Evolutionary conservation across 2,888 invertebrate species (phyloP).

Genomic region (Mesoligia furuncula): DNA sequence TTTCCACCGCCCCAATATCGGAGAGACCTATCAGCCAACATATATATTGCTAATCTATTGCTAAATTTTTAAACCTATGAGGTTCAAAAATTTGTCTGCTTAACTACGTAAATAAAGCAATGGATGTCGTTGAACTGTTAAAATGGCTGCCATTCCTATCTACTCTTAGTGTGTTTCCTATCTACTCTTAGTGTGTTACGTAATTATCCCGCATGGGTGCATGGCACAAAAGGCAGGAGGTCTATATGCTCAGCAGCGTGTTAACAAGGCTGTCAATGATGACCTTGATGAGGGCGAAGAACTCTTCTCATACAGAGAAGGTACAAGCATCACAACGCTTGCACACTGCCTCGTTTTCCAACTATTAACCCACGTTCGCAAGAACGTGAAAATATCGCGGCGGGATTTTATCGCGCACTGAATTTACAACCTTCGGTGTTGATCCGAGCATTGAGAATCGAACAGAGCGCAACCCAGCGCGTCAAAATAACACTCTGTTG

Average conservation of each 20-base stretch:
- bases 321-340: background rate
- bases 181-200: background rate
- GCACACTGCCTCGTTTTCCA: background rate
- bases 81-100: too few relatives aligned
- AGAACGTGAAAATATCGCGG: too few relatives aligned
- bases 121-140: background rate
- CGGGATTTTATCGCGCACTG: background rate
- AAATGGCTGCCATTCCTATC: background rate
- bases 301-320: background rate
- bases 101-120: background rate
- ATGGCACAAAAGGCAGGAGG: background rate
- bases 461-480: background rate
- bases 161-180: background rate
- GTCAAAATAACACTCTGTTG: background rate
- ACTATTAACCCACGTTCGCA: background rate
- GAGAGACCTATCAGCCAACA: too few relatives aligned
- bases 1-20: too few relatives aligned
- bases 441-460: background rate
- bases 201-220: background rate
- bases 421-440: background rate
- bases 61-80: too few relatives aligned
- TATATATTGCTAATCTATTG: background rate
- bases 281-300: too few relatives aligned
- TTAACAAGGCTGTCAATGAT: background rate
- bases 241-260: background rate